These are phyloP conservation scores for Hemibagrus guttatus DNA, from an alignment of 2,797 vertebrate species.

Conservation along the genomic window DNA sequence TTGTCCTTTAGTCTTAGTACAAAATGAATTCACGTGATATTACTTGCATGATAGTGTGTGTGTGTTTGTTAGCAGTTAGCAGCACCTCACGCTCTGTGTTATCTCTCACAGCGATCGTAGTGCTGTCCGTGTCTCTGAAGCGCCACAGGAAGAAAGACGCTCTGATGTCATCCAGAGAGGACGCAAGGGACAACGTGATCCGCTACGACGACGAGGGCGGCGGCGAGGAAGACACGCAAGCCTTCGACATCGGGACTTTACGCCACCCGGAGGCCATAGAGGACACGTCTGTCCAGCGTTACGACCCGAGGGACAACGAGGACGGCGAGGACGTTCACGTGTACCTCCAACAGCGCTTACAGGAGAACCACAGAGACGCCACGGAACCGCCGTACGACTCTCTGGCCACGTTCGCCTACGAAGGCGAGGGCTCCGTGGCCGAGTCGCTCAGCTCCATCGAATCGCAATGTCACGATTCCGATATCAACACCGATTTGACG, in stretches of 20 bases:
- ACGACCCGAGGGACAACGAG: constrained; percentile 61
- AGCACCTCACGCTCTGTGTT: not conserved
- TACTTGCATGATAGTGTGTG: not conserved
- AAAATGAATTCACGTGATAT: not conserved
- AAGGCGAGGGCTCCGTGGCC: constrained; percentile 81
- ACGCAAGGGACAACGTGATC: constrained; percentile 85
- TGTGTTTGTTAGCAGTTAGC: not conserved
- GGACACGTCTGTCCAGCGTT: constrained; percentile 70
- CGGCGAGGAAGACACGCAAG: constrained; percentile 85
- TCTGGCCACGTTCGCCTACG: constrained; percentile 83
- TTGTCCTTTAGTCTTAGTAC: no score
- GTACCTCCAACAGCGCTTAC: constrained; percentile 83
- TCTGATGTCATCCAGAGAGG: constrained; percentile 86
- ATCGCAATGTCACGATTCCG: constrained; percentile 55
- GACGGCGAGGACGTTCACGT: constrained; percentile 78
- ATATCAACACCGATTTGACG: not conserved
- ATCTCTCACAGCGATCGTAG: constrained; percentile 74
- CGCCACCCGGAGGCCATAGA: constrained; percentile 81
- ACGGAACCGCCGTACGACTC: constrained; percentile 84
- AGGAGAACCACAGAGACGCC: constrained; percentile 79
- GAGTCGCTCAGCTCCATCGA: constrained; percentile 89
- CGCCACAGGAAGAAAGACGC: constrained; percentile 83
- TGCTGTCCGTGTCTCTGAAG: constrained; percentile 79
- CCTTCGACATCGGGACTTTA: constrained; percentile 85
- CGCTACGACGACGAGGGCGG: constrained; percentile 88